phyloP scores from a whole-genome alignment of 2,113 vertebrate genomes.

The Elgaria multicarinata region DNA sequence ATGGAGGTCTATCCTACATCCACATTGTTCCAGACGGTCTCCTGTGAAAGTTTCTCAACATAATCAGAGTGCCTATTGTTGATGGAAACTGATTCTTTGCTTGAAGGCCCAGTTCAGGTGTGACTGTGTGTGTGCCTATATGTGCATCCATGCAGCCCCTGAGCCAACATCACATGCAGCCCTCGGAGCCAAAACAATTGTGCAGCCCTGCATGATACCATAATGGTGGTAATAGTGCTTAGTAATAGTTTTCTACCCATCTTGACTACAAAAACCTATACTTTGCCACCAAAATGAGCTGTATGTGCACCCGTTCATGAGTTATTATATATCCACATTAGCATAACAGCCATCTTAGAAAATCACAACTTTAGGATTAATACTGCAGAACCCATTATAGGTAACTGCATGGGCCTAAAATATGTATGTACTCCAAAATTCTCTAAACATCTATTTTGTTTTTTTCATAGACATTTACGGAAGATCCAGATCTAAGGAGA shows the following conservation, averaged over 20 bases:
- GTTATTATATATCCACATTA: neutral
- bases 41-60: too few relatives aligned
- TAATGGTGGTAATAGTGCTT: neutral
- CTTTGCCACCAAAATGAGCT: neutral
- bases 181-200: neutral
- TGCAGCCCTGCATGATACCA: neutral
- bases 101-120: too few relatives aligned
- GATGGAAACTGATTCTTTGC: too few relatives aligned
- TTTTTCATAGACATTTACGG: too few relatives aligned
- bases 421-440: neutral
- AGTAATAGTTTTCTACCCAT: neutral
- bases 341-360: neutral
- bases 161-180: too few relatives aligned
- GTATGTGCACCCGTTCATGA: neutral
- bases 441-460: neutral
- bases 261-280: too few relatives aligned
- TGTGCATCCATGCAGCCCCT: too few relatives aligned
- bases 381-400: neutral
- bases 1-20: too few relatives aligned
- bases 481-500: too few relatives aligned
- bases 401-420: neutral
- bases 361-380: neutral
- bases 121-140: too few relatives aligned
- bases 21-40: too few relatives aligned
- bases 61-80: too few relatives aligned